These are phyloP conservation scores for Anarhynchus alexandrinus DNA, from an alignment of 2,113 vertebrate genomes.

Conservation along the genomic window DNA sequence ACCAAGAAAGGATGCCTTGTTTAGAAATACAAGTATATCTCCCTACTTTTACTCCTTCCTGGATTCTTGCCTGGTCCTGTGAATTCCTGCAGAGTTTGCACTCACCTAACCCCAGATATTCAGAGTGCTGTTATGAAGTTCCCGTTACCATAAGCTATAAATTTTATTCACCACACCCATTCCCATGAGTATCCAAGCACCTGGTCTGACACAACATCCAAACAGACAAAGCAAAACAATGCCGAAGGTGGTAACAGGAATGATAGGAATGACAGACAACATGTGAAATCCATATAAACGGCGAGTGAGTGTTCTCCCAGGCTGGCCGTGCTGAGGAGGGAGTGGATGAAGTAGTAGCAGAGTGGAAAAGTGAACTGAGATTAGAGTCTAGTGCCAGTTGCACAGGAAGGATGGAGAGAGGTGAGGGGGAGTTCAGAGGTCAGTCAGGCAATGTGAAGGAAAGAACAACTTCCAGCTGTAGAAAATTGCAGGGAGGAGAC, in stretches of 20 bases:
- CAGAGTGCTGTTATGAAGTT: neutral
- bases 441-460: slow-evolving; percentile 27
- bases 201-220: neutral
- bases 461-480: slow-evolving; percentile 50
- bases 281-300: neutral
- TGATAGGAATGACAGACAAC: neutral
- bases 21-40: neutral
- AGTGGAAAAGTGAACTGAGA: neutral
- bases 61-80: neutral
- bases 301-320: neutral
- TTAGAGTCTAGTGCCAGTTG: neutral
- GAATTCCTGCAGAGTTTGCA: neutral
- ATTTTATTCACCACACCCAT: neutral
- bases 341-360: neutral
- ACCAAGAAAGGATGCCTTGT: neutral
- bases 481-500: slow-evolving; percentile 45
- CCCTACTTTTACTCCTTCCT: neutral
- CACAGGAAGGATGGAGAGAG: slow-evolving; percentile 43
- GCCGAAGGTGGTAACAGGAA: neutral
- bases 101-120: neutral
- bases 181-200: neutral
- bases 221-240: neutral
- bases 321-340: neutral
- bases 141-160: neutral
- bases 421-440: slow-evolving; percentile 36